Evolutionary conservation across 2,797 vertebrate species (phyloP), one percentile per base, ranked within the genome.

Genomic region (Enteromius viviparus): DNA sequence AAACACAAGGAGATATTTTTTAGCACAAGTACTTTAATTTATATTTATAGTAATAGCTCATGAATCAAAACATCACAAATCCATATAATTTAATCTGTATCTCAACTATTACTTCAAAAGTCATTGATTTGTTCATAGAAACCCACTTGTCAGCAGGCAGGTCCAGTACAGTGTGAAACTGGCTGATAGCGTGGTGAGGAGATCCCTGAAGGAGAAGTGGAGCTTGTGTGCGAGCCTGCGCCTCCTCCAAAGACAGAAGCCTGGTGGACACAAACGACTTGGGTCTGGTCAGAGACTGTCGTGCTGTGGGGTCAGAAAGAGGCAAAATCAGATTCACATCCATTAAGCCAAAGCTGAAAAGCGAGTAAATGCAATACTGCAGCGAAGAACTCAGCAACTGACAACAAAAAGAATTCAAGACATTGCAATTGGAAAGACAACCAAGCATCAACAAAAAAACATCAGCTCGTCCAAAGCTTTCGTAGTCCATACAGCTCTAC

Each of bases 201-300:
- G 78, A 84, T 76, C 82, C 81, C 64, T 88, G 88, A 32, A 90
- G 79, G 66, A 91, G 89, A 74, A 89, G 86, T 11, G 90, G 90
- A n/a, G 93, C 94, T 87, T 95, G 94, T 0, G 94, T 95, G 0
- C 95, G 92, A 21, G 95, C 95, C 87, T 95, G 95, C 2, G 95
- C 95, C 87, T 96, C 95, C 86, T 96, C 95, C 69, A 96, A 87
- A 0, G 94, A 94, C 77, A 96, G 87, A 70, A 96, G 91, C 65
- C 94, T 92, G 17, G 94, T 94, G 1, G 95, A 94, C 70, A 94
- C 89, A 37, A 95, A 93, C 1, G 95, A 96, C 90, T 95, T 95
- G 66, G 95, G 95, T 78, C 95, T 91, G 78, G 92, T 91, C 37
- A 95, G 93, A 81, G 93, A 93, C 87, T 92, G 94, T 45, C 92